Base-by-base conservation (phyloP, 2,888 invertebrate species). In the Rotaria socialis region DNA sequence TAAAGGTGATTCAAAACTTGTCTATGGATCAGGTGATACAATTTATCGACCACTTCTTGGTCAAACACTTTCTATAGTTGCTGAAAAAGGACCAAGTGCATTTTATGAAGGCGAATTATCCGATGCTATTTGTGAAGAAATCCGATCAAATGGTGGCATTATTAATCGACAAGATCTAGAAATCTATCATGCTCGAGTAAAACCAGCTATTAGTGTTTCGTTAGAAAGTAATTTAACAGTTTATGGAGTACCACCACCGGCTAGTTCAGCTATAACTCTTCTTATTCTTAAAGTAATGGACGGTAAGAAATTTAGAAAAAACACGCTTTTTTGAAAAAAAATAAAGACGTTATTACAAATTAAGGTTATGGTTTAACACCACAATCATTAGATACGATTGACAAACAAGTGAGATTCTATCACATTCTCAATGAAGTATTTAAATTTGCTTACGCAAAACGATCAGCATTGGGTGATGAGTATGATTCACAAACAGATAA, bases 361-460 rank as follows among this genome's bases (percentile, higher is more conserved):
- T 47, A 56, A 85, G 52, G 58, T 24, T 43, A 43, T 58, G 74
- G 84, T 35, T 24, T 86, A 35, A 50, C 84, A 43, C 56, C 56
- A 11, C 41, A 74, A 50, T n/a, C 43, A 50, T 85, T 86, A 47
- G 84, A 85, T 56, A 56, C 67, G 50, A 60, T 55, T 5, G 35
- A 86, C 55, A 85, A 85, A 85, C 35, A 67, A 55, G 47, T 67
- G 0, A 11, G 50, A 22, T 86, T 86, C 85, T 86, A 85, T 75
- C 86, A 86, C 27, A 84, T 84, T 43, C 52, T 86, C 7, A 80
- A 58, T 43, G 86, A 86, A 85, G 67, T 84, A 10, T 86, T 86
- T 19, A 86, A 86, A 55, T 84, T 84, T 85, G 85, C 86, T 41
- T 86, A 84, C 56, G 86, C 67, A n/a, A 50, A 84, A 55, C 58